Percentiles rank a stretch among this genome's conserved stretches.
Conservation (phyloP, 2,797 vertebrate species). For the Neosilurus mollespiculum region DNA sequence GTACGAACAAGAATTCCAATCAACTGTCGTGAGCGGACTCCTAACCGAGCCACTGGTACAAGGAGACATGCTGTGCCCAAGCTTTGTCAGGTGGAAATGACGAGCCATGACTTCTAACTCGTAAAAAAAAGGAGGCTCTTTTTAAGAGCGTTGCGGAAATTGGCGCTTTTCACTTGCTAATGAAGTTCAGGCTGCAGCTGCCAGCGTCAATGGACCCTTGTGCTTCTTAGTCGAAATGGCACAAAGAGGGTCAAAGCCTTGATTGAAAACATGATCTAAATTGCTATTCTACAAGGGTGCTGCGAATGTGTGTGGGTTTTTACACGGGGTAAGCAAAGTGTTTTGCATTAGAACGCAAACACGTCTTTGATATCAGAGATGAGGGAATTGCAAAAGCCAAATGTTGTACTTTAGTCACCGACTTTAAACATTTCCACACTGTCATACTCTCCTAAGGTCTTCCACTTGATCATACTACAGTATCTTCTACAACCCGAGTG, state of each 20-base stretch:
- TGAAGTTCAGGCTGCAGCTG: conserved; percentile 41
- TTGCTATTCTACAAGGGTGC: conserved; percentile 28
- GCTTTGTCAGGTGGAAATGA: conserved; percentile 44
- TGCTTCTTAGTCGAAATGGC: conserved; percentile 34
- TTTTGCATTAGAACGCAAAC: not conserved
- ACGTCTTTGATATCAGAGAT: not conserved
- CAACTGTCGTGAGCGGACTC: conserved; percentile 58
- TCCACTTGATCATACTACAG: not conserved
- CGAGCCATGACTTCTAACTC: conserved; percentile 41
- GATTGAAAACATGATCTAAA: conserved; percentile 43
- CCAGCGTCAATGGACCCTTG: conserved; percentile 42
- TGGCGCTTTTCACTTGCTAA: conserved; percentile 45
- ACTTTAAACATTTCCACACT: not conserved
- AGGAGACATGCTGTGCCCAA: conserved; percentile 19
- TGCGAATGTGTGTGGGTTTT: not conserved
- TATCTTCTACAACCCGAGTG: not conserved
- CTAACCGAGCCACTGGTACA: conserved; percentile 61
- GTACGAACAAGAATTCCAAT: conserved; percentile 63
- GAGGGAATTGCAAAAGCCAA: not conserved
- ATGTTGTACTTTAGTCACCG: not conserved
- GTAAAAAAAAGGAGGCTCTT: conserved; percentile 28
- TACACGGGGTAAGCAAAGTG: not conserved
- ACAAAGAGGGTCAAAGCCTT: conserved; percentile 50
- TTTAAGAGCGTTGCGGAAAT: conserved; percentile 43
- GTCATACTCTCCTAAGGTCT: not conserved